Conservation (phyloP, 2,888 invertebrate genomes). For the Tipula unca region DNA sequence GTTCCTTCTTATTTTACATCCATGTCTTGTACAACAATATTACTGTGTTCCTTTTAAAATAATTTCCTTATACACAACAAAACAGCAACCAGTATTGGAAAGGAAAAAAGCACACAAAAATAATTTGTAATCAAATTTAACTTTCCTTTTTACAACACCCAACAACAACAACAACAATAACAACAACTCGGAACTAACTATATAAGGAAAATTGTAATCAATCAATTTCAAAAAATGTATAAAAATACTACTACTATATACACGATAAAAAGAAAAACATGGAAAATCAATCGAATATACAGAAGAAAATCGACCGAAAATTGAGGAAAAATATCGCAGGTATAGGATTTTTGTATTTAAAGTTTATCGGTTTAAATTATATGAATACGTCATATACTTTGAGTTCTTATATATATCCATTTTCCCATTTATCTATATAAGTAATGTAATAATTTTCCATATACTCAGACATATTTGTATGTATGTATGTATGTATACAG, state of each 20-base stretch:
- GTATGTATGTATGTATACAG: not conserved
- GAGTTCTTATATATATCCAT: not conserved
- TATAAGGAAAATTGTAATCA: not conserved
- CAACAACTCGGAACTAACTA: no score
- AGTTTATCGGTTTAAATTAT: not conserved
- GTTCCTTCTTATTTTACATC: not conserved
- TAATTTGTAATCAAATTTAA: conserved; percentile 8
- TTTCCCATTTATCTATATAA: not conserved
- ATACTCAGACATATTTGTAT: no score
- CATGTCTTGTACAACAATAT: not conserved
- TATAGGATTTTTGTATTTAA: not conserved
- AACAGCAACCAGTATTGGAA: not conserved
- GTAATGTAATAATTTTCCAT: not conserved
- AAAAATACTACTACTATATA: not conserved
- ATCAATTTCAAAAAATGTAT: not conserved
- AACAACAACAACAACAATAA: not conserved
- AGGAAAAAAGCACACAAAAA: not conserved
- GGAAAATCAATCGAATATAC: not conserved
- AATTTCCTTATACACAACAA: not conserved
- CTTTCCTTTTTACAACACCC: not conserved
- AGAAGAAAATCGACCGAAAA: not conserved
- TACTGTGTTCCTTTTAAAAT: not conserved
- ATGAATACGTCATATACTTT: not conserved
- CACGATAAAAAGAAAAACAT: not conserved
- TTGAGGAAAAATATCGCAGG: not conserved